Conservation (phyloP, 1,140 invertebrate species). For the Phenacoccus solenopsis region DNA sequence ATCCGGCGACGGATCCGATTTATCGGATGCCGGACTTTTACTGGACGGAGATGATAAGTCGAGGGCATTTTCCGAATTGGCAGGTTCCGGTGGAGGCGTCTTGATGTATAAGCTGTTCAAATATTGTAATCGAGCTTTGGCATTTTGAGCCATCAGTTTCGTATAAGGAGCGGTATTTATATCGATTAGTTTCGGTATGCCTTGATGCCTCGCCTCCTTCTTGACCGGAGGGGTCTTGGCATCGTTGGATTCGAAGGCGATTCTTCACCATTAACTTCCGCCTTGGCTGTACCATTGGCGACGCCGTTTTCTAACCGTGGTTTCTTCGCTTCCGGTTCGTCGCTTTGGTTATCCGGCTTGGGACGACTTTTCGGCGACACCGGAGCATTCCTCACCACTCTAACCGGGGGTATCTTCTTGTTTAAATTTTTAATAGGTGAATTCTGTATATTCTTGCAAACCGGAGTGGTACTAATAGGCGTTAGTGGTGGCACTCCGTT, state of each 20-base stretch:
- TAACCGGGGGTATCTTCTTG: background rate
- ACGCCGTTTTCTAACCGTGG: background rate
- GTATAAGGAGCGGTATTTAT: slow-evolving; percentile 19
- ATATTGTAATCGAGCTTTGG: background rate
- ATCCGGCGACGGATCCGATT: background rate
- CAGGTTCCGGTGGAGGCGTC: background rate
- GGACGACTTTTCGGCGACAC: background rate
- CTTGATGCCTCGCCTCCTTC: background rate
- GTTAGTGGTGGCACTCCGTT: background rate
- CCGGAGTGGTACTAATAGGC: background rate
- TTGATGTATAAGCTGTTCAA: background rate
- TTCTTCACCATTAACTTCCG: background rate
- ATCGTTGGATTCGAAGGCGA: background rate
- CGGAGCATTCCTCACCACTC: background rate
- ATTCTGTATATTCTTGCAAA: slow-evolving; percentile 4
- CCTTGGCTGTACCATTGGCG: background rate
- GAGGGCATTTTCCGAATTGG: background rate
- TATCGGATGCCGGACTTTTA: background rate
- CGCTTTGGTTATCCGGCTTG: background rate
- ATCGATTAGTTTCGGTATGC: slow-evolving; percentile 21
- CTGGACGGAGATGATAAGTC: background rate
- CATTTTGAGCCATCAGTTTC: slow-evolving; percentile 16
- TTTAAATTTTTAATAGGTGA: slow-evolving; percentile 6
- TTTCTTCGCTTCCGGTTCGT: background rate
- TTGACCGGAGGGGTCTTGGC: background rate